Percentiles rank a stretch among this genome's conserved stretches.
phyloP scores from a whole-genome alignment of 2,797 vertebrate genomes.

The Sebastes miniatus region DNA sequence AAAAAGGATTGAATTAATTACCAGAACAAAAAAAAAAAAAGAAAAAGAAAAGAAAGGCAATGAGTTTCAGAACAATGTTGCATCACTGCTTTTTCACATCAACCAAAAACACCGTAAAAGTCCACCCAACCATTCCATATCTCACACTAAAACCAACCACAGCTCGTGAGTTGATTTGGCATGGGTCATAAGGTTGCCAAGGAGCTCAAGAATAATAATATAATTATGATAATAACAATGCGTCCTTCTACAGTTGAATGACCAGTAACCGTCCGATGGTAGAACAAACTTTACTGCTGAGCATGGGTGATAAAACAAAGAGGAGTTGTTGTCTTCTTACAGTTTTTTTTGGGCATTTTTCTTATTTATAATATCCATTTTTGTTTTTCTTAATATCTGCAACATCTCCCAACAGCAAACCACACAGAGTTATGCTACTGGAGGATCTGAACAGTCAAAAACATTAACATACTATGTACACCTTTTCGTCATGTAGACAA shows the following conservation, averaged over 20 bases:
- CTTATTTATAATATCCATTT: constrained; percentile 82
- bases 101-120: constrained; percentile 93
- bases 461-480: constrained; percentile 99
- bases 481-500: constrained; percentile 95
- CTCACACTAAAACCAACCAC: constrained; percentile 92
- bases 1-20: constrained; percentile 93
- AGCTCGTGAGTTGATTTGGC: constrained; percentile 90
- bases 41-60: constrained; percentile 92
- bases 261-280: constrained; percentile 88
- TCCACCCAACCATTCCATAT: constrained; percentile 89
- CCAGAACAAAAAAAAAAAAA: constrained; percentile 87
- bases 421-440: constrained; percentile 90
- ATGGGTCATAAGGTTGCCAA: constrained; percentile 89
- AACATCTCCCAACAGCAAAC: constrained; percentile 92
- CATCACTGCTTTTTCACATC: constrained; percentile 97
- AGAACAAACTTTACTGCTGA: constrained; percentile 93
- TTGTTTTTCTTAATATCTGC: constrained; percentile 87
- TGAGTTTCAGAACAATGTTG: constrained; percentile 97
- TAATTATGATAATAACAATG: constrained; percentile 78
- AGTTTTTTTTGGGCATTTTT: constrained; percentile 71
- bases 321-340: constrained; percentile 84
- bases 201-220: constrained; percentile 80
- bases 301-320: constrained; percentile 93
- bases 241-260: constrained; percentile 88
- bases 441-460: constrained; percentile 95